Evolutionary conservation across 2,888 invertebrate genomes (phyloP).

Genomic region (Drosophila phalerata): DNA sequence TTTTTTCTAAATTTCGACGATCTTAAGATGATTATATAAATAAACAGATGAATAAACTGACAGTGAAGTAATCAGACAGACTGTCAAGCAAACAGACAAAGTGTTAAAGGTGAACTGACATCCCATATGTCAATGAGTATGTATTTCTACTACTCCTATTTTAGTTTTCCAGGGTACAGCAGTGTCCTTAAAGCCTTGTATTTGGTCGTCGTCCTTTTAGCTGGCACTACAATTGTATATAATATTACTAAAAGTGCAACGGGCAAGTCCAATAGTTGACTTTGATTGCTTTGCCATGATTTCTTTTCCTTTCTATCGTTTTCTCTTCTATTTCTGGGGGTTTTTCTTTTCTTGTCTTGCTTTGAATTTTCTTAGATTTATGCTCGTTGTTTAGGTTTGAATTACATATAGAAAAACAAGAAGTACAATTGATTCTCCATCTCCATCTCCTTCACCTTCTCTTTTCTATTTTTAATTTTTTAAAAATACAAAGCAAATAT

Average conservation of each 20-base stretch:
- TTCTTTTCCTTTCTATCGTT: slow-evolving; percentile 24
- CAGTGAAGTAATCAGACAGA: not conserved
- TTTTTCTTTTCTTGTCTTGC: slow-evolving; percentile 19
- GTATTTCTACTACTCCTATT: too few relatives aligned
- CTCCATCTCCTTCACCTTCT: not conserved
- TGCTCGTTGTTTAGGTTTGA: slow-evolving; percentile 49
- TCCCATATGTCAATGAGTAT: not conserved
- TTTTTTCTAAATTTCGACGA: not conserved
- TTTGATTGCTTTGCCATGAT: slow-evolving; percentile 49
- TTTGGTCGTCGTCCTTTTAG: slow-evolving; percentile 22
- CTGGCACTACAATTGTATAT: slow-evolving; percentile 40
- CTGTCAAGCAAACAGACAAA: not conserved
- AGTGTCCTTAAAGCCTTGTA: slow-evolving; percentile 30
- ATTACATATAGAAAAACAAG: slow-evolving; percentile 34
- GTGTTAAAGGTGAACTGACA: slow-evolving; percentile 1
- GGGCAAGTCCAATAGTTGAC: slow-evolving; percentile 41
- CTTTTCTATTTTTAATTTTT: slow-evolving; percentile 70
- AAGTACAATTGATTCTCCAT: slow-evolving; percentile 7
- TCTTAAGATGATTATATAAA: not conserved
- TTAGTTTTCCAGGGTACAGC: slow-evolving; percentile 8
- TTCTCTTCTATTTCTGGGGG: slow-evolving; percentile 1
- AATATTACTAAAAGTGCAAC: slow-evolving; percentile 63
- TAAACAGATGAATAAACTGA: not conserved
- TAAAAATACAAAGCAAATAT: slow-evolving; percentile 79
- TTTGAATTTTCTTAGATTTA: slow-evolving; percentile 15